Evolutionary conservation across 2,888 invertebrate species (phyloP), one percentile per base, ranked within the genome.

Genomic region (Plagodis pulveraria): DNA sequence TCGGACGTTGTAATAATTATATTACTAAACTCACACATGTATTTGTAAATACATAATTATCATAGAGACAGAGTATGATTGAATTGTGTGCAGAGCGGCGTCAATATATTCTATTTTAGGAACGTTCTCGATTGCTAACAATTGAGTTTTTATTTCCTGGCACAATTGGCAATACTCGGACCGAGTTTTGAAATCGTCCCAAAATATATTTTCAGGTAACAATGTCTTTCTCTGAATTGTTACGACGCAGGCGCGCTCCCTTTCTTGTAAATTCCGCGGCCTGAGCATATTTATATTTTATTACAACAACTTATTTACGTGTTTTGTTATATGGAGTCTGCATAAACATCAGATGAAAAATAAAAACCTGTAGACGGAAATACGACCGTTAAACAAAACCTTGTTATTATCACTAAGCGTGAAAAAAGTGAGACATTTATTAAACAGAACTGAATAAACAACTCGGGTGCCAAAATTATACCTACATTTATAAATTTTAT

Each of bases 121-220:
- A 51, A 55, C 38, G 56, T 54, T 71, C 66, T 63, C 56, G 65
- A 70, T 73, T 46, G 49, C 41, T 33, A 74, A 77, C 45, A n/a
- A 58, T 55, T 47, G 50, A 47, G 43, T 6, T 74, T 71, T 69
- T 66, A 62, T 64, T 74, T 76, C 67, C 70, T 72, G 77, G 72
- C 77, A 81, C 74, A 77, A 79, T 84, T 81, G 79, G 78, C 81
- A 78, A 80, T 81, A 75, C 80, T 52, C 49, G 63, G 67, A 74
- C 76, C 71, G 69, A 75, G 70, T 79, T 80, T 49, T 34, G 56
- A 62, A 61, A 62, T 54, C 49, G 42, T 55, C 50, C 49, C 35
- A 49, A 57, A 60, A 56, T 56, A 60, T 59, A 80, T 54, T 34
- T 47, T 40, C 57, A 38, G 41, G 47, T 41, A 40, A 10, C 10